These are phyloP conservation scores for Leucosticte australis DNA, from an alignment of 2,113 vertebrate species.

Conservation along the genomic window DNA sequence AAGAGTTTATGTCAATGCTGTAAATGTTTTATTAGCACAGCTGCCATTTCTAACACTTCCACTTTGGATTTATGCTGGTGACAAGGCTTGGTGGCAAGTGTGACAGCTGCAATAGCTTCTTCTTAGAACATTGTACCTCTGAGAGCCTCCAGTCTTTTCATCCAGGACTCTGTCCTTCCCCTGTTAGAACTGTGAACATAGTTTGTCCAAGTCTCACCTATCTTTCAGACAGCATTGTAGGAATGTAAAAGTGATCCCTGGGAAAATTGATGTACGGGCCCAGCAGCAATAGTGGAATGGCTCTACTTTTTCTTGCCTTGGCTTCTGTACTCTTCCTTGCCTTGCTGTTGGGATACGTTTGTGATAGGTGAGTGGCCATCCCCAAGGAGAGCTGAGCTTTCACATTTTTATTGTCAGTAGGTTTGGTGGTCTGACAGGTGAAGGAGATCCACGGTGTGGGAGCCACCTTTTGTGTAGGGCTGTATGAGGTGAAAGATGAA, in stretches of 20 bases:
- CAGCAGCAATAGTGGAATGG: not conserved
- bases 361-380: not conserved
- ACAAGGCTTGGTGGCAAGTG: not conserved
- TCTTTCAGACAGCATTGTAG: not conserved
- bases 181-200: not conserved
- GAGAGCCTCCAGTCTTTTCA: not conserved
- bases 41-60: not conserved
- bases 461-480: not conserved
- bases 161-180: not conserved
- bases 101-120: not conserved
- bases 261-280: rapidly evolving
- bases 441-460: not conserved
- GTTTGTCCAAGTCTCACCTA: rapidly evolving
- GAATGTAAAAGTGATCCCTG: not conserved
- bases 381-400: not conserved
- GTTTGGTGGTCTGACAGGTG: not conserved
- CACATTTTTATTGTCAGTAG: not conserved
- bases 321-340: not conserved
- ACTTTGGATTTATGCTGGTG: not conserved
- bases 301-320: not conserved
- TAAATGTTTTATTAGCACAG: slow-evolving; percentile 8
- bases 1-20: not conserved
- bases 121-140: not conserved
- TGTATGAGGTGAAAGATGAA: not conserved
- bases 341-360: rapidly evolving